phyloP scores from a whole-genome alignment of 2,797 vertebrate species.

The Danio jaintianensis region DNA sequence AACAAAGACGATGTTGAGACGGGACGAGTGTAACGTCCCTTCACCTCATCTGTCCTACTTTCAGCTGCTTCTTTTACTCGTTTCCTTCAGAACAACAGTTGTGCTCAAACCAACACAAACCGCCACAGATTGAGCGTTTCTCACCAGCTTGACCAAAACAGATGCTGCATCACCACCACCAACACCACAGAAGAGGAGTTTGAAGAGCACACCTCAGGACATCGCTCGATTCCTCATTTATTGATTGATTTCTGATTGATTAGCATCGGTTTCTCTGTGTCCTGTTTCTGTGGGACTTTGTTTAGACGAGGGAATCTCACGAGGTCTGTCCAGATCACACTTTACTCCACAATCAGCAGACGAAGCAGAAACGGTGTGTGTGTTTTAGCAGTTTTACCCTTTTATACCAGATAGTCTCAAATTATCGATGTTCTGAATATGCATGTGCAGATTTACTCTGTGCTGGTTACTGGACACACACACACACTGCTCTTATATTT shows the following conservation, averaged over 20 bases:
- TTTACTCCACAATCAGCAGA: background rate
- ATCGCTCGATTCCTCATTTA: conserved; percentile 24
- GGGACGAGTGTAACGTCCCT: background rate
- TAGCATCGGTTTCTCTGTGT: background rate
- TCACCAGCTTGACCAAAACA: conserved; percentile 58
- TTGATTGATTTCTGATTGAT: conserved; percentile 6
- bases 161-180: conserved; percentile 59
- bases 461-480: too few species aligned
- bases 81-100: conserved; percentile 33
- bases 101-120: conserved; percentile 49
- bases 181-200: conserved; percentile 26
- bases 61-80: conserved; percentile 45
- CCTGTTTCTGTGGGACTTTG: too few species aligned
- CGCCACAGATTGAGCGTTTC: conserved; percentile 15
- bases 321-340: background rate
- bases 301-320: conserved; percentile 1
- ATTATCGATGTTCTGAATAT: too few species aligned
- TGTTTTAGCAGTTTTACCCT: too few species aligned
- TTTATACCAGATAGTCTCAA: too few species aligned
- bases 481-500: too few species aligned
- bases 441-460: too few species aligned
- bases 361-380: too few species aligned
- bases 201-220: conserved; percentile 57
- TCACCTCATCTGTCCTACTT: background rate
- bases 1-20: background rate